Evolutionary conservation across 1,140 invertebrate genomes (phyloP).

Genomic region (Solen grandis): DNA sequence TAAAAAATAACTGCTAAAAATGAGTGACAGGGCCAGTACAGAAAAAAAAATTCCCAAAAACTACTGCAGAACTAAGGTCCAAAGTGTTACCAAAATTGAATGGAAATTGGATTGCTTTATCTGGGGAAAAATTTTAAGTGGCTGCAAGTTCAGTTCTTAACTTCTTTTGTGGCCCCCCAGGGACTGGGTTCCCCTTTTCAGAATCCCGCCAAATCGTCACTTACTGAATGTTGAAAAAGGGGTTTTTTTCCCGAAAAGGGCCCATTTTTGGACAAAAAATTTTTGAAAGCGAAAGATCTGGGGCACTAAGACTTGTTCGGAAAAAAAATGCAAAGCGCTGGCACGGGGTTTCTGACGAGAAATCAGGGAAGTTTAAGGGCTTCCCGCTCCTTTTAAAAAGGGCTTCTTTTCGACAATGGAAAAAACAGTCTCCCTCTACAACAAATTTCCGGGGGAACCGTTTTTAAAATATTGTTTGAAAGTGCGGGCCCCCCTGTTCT

Average conservation of each 20-base stretch:
- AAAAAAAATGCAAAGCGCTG: constrained; percentile 32
- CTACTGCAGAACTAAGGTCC: constrained; percentile 32
- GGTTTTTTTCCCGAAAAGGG: neutral
- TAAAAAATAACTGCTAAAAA: constrained; percentile 45
- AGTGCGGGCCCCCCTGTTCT: constrained; percentile 9
- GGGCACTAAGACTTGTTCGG: constrained; percentile 35
- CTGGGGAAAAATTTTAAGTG: constrained; percentile 12
- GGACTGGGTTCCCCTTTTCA: constrained; percentile 41
- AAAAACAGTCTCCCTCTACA: neutral
- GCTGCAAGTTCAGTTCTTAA: constrained; percentile 22
- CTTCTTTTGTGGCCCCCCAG: constrained; percentile 54
- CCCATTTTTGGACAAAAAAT: constrained; percentile 20
- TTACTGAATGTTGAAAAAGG: constrained; percentile 25
- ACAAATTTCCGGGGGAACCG: constrained; percentile 14
- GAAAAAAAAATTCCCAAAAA: constrained; percentile 33
- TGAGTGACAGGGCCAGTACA: constrained; percentile 56
- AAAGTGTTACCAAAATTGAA: constrained; percentile 32
- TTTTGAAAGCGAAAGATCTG: constrained; percentile 30
- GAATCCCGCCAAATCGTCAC: constrained; percentile 12
- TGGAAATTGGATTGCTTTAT: constrained; percentile 34
- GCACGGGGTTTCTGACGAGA: constrained; percentile 21
- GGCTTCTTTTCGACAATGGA: constrained; percentile 11
- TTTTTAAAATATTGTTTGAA: constrained; percentile 49
- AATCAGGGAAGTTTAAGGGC: constrained; percentile 18
- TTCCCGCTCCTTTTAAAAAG: constrained; percentile 1